These are phyloP conservation scores for Lepidocyrtoides sp. DNA, from an alignment of 2,888 invertebrate species.

Conservation along the genomic window DNA sequence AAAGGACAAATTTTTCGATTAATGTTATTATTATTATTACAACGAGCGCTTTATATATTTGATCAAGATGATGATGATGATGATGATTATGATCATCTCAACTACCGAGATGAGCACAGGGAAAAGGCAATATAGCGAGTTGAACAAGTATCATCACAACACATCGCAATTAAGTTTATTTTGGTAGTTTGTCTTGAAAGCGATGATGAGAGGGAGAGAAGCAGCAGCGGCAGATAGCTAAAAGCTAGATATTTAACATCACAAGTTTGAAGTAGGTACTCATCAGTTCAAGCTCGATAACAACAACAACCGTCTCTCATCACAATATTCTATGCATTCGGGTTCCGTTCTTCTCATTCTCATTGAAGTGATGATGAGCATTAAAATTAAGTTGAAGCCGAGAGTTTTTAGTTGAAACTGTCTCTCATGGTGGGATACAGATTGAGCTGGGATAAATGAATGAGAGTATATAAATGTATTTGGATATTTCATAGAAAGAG, in stretches of 20 bases:
- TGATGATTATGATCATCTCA: background rate
- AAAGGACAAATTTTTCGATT: conserved; percentile 72
- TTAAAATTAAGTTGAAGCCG: conserved; percentile 26
- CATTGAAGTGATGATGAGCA: conserved; percentile 38
- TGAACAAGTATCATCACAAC: background rate
- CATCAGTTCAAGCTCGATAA: background rate
- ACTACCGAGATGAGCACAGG: background rate
- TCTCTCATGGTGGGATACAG: conserved; percentile 37
- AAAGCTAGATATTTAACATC: background rate
- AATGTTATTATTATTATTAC: conserved; percentile 42
- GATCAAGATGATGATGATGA: conserved; percentile 38
- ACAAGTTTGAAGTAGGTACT: background rate
- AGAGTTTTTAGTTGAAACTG: conserved; percentile 41
- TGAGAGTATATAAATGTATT: background rate
- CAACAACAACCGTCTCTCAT: conserved; percentile 1
- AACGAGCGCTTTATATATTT: conserved; percentile 40
- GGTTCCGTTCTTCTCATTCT: conserved; percentile 23
- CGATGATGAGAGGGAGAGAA: background rate
- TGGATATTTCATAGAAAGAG: background rate
- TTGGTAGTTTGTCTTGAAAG: conserved; percentile 19
- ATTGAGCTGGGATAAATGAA: background rate
- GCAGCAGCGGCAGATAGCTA: background rate
- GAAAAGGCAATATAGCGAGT: background rate
- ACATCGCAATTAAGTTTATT: background rate
- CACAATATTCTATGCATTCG: background rate